Evolutionary conservation across 2,888 invertebrate species (phyloP).

Genomic region (Epirrita christyi): DNA sequence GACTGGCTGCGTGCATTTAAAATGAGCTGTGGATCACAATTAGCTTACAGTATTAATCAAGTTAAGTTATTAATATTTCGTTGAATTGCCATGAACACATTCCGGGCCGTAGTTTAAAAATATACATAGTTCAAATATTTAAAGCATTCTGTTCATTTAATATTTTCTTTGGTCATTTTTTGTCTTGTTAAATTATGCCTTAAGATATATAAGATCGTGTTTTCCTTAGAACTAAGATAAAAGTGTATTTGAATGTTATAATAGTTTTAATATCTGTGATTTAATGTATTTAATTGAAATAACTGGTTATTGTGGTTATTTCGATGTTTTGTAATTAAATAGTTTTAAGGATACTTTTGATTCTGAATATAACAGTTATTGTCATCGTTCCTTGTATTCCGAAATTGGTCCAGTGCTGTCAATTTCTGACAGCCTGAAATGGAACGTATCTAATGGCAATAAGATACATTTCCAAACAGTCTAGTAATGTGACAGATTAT

Average conservation of each 20-base stretch:
- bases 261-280: slow-evolving; percentile 37
- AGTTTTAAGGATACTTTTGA: slow-evolving; percentile 7
- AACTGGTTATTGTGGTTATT: slow-evolving; percentile 13
- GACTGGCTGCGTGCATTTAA: slow-evolving; percentile 1
- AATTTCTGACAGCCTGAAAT: neutral
- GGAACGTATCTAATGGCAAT: neutral
- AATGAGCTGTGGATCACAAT: neutral
- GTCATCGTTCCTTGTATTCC: no score
- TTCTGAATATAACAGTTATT: slow-evolving; percentile 5
- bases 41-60: neutral
- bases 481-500: no score
- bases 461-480: neutral
- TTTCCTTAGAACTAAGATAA: slow-evolving; percentile 11
- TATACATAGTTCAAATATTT: neutral
- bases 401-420: neutral
- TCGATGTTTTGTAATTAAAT: slow-evolving; percentile 5
- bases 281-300: slow-evolving; percentile 30
- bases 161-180: slow-evolving; percentile 4
- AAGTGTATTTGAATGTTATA: slow-evolving; percentile 23
- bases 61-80: neutral
- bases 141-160: neutral
- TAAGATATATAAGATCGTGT: slow-evolving; percentile 19
- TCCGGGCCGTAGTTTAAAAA: neutral
- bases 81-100: neutral
- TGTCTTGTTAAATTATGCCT: slow-evolving; percentile 23